Percentiles rank a stretch among this genome's conserved stretches.
Evolutionary conservation across 2,888 invertebrate genomes (phyloP).

Genomic region (Lochmaea crataegi): DNA sequence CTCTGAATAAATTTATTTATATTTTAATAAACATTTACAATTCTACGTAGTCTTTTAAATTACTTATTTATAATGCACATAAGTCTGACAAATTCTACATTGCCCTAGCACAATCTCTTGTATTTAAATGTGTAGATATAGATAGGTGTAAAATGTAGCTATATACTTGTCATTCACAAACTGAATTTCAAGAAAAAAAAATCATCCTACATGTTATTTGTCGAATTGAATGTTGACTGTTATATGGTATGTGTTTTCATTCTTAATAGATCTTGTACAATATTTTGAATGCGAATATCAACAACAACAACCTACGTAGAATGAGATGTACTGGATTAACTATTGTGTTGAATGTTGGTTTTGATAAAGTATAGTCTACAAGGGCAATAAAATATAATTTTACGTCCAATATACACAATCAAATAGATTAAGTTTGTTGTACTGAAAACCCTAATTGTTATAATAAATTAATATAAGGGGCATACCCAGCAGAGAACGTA

Average conservation of each 20-base stretch:
- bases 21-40: constrained; percentile 4
- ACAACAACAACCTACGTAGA: background rate
- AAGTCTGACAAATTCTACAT: constrained; percentile 53
- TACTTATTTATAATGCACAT: background rate
- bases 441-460: too few relatives aligned
- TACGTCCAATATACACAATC: too few relatives aligned
- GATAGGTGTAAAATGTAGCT: constrained; percentile 61
- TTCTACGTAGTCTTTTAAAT: background rate
- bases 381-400: too few relatives aligned
- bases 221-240: constrained; percentile 62
- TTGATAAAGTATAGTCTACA: too few relatives aligned
- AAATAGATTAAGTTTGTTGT: too few relatives aligned
- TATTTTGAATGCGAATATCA: constrained; percentile 19
- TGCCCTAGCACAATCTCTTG: constrained; percentile 54
- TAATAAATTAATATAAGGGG: too few relatives aligned
- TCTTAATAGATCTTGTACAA: constrained; percentile 47
- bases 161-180: constrained; percentile 55
- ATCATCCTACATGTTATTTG: constrained; percentile 59
- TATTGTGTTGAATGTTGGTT: too few relatives aligned
- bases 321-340: too few relatives aligned
- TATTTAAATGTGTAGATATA: constrained; percentile 62
- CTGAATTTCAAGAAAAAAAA: constrained; percentile 41
- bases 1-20: background rate
- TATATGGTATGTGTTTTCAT: constrained; percentile 58
- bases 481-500: too few relatives aligned